Percentiles rank a stretch among this genome's conserved stretches.
phyloP scores from a whole-genome alignment of 2,888 invertebrate genomes.

The Eurois occulta region DNA sequence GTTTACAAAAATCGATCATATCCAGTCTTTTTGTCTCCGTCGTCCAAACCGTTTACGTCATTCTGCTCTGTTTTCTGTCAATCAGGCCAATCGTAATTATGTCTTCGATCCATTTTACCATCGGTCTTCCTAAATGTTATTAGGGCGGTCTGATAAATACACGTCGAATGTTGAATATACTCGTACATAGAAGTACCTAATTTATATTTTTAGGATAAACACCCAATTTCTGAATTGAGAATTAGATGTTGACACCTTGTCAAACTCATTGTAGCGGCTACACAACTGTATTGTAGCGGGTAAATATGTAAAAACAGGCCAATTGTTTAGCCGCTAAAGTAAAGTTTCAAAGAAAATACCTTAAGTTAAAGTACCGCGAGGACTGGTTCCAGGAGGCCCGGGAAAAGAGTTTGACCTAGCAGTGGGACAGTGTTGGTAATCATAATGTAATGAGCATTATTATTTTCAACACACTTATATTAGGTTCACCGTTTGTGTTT shows the following conservation, averaged over 20 bases:
- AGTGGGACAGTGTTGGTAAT: neutral
- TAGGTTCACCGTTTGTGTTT: neutral
- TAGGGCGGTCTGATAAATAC: neutral
- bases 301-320: neutral
- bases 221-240: neutral
- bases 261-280: neutral
- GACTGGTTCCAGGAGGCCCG: neutral
- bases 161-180: neutral
- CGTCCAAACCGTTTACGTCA: neutral
- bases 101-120: neutral
- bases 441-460: neutral
- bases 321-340: neutral
- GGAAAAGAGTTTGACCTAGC: neutral
- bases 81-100: conserved; percentile 3
- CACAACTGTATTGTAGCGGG: no score
- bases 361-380: neutral
- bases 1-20: neutral
- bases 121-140: neutral
- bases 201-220: neutral
- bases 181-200: no score
- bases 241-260: neutral
- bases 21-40: no score
- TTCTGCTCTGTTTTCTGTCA: neutral
- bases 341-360: neutral
- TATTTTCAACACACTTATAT: neutral